Evolutionary conservation across 53 echinoderm and acorn worm genomes (phyloP).

Genomic region (Echinometra lucunter): DNA sequence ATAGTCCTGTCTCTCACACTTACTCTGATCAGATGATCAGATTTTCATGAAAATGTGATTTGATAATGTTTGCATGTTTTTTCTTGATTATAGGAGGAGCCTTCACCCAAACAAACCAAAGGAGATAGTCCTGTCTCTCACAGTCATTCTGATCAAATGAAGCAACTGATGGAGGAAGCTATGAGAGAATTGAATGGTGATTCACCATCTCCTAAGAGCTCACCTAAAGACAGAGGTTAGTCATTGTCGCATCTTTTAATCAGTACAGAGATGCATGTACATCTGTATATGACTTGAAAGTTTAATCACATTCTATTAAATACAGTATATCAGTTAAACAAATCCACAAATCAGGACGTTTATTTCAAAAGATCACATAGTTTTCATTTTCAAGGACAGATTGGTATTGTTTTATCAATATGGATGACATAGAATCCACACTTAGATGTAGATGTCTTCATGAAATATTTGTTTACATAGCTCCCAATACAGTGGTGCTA

Average conservation of each 20-base stretch:
- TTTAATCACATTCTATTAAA: neutral
- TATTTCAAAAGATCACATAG: neutral
- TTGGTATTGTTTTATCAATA: neutral
- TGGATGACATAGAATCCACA: neutral
- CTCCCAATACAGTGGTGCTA: neutral
- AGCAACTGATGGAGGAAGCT: conserved; percentile 95
- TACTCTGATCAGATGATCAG: conserved; percentile 96
- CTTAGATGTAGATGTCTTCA: neutral
- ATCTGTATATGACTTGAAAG: neutral
- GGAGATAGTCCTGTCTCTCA: conserved; percentile 83
- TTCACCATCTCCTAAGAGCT: conserved; percentile 66
- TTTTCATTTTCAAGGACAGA: neutral
- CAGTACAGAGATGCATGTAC: neutral
- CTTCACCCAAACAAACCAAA: conserved; percentile 4
- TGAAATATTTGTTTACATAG: neutral
- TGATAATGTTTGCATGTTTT: neutral
- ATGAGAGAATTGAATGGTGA: conserved; percentile 90
- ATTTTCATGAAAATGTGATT: too few species aligned
- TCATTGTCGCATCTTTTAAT: neutral
- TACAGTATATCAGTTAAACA: neutral
- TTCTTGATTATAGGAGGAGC: conserved; percentile 63
- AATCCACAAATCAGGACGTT: neutral
- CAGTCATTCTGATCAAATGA: conserved; percentile 93
- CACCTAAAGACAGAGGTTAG: conserved; percentile 40
- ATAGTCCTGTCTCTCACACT: conserved; percentile 82